These are phyloP conservation scores for Sphaeramia orbicularis DNA, from an alignment of 2,797 vertebrate species.

Conservation along the genomic window DNA sequence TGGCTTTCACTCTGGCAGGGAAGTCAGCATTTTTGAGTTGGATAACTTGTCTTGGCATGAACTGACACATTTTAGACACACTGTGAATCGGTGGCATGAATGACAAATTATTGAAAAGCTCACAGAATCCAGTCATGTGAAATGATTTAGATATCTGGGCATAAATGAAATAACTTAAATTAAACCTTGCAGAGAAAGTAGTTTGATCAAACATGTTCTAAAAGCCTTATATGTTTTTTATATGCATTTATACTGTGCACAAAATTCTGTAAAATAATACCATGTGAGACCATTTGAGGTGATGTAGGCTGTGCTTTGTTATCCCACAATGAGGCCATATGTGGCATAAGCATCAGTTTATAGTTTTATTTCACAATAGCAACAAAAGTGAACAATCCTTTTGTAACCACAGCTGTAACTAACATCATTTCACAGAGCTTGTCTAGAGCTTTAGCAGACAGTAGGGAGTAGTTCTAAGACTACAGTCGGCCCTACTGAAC, in stretches of 20 bases:
- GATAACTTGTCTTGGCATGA: conserved; percentile 8
- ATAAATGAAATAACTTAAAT: too few relatives aligned
- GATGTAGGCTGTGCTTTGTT: conserved; percentile 2
- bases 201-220: too few relatives aligned
- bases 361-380: conserved; percentile 22
- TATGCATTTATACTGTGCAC: too few relatives aligned
- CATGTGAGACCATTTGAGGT: background rate
- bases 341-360: background rate
- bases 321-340: background rate
- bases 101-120: background rate
- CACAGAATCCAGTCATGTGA: too few relatives aligned
- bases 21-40: conserved; percentile 6
- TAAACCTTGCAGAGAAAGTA: too few relatives aligned
- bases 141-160: too few relatives aligned
- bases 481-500: conserved; percentile 36
- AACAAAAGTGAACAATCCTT: conserved; percentile 18
- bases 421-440: conserved; percentile 46
- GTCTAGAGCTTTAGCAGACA: conserved; percentile 37
- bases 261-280: too few relatives aligned
- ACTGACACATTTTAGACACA: conserved; percentile 1
- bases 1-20: conserved; percentile 3
- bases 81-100: background rate
- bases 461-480: conserved; percentile 26
- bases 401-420: conserved; percentile 33
- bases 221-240: too few relatives aligned